phyloP scores from a whole-genome alignment of 2,888 invertebrate species.

The Nasonovia ribisnigri region DNA sequence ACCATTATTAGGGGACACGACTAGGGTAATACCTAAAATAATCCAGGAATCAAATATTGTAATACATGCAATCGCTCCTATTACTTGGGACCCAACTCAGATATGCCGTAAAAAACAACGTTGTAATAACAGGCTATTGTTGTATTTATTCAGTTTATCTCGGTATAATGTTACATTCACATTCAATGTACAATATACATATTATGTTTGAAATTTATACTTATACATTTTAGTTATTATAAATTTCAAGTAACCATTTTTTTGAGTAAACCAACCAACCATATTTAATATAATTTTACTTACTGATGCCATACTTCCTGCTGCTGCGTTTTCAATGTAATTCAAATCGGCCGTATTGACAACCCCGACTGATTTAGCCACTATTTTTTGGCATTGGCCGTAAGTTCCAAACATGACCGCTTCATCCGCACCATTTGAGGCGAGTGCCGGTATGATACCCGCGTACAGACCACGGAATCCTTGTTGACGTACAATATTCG shows the following conservation, averaged over 20 bases:
- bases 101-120: too few relatives aligned
- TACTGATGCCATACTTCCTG: slow-evolving; percentile 90
- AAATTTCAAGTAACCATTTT: background rate
- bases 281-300: background rate
- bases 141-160: too few relatives aligned
- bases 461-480: slow-evolving; percentile 91
- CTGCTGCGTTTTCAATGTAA: slow-evolving; percentile 83
- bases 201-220: background rate
- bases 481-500: slow-evolving; percentile 85
- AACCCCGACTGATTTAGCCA: slow-evolving; percentile 72
- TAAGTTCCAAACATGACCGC: slow-evolving; percentile 96
- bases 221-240: background rate
- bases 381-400: slow-evolving; percentile 93
- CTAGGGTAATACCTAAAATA: too few relatives aligned
- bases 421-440: slow-evolving; percentile 97
- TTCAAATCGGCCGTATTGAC: slow-evolving; percentile 74
- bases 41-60: too few relatives aligned
- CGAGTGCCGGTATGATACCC: slow-evolving; percentile 93
- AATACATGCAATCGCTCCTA: too few relatives aligned
- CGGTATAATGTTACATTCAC: too few relatives aligned
- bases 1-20: too few relatives aligned
- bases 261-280: background rate
- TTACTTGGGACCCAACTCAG: background rate
- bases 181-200: too few relatives aligned
- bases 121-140: too few relatives aligned